Evolutionary conservation across 2,888 invertebrate species (phyloP).

Genomic region (Mystacides longicornis): DNA sequence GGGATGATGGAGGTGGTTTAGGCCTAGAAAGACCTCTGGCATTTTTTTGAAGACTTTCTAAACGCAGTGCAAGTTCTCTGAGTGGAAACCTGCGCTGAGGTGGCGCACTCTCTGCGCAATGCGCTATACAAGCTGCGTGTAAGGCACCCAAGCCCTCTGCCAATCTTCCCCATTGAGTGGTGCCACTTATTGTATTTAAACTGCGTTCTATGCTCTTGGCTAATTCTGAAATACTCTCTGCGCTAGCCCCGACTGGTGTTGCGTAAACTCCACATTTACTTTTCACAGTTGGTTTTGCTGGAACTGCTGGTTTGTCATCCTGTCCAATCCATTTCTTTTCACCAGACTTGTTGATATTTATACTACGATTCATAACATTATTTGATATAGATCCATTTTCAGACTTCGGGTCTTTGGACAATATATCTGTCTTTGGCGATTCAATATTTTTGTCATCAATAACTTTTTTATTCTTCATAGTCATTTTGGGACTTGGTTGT

Average conservation of each 20-base stretch:
- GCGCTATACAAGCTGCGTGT: slow-evolving; percentile 74
- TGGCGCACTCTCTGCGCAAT: slow-evolving; percentile 72
- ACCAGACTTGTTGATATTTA: slow-evolving; percentile 26
- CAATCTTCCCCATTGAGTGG: slow-evolving; percentile 18
- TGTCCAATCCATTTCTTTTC: slow-evolving; percentile 31
- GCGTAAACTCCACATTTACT: slow-evolving; percentile 66
- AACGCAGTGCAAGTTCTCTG: slow-evolving; percentile 62
- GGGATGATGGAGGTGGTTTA: slow-evolving; percentile 39
- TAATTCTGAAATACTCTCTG: slow-evolving; percentile 46
- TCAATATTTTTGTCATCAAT: slow-evolving; percentile 27
- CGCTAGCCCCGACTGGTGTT: slow-evolving; percentile 70
- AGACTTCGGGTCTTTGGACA: slow-evolving; percentile 23
- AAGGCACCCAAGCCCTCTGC: slow-evolving; percentile 54
- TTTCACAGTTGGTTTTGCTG: slow-evolving; percentile 58
- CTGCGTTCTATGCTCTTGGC: slow-evolving; percentile 31
- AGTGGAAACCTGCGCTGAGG: slow-evolving; percentile 86
- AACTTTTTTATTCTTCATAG: slow-evolving; percentile 40
- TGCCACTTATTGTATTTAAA: slow-evolving; percentile 45
- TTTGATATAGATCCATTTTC: slow-evolving; percentile 17
- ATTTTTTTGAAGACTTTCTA: slow-evolving; percentile 64
- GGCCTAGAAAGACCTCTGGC: slow-evolving; percentile 37
- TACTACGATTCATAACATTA: slow-evolving; percentile 24
- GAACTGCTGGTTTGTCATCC: slow-evolving; percentile 61
- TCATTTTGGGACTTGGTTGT: slow-evolving; percentile 60
- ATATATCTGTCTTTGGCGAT: slow-evolving; percentile 23